Evolutionary conservation across 1,140 invertebrate genomes (phyloP).

Genomic region (Scylla paramamosain): DNA sequence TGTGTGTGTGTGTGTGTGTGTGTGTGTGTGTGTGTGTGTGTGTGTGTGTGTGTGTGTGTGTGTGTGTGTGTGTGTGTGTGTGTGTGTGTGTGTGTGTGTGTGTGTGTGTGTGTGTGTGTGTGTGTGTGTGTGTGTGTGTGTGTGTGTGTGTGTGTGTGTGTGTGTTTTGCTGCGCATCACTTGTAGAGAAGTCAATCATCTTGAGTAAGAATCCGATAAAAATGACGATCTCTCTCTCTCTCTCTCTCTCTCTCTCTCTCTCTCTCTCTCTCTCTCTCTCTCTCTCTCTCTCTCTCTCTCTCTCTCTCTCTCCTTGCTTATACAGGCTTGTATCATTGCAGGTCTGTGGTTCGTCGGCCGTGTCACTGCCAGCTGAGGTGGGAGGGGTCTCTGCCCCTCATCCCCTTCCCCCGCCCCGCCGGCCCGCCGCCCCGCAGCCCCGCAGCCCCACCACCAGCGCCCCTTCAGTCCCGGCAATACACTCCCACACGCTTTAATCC

Average conservation of each 20-base stretch:
- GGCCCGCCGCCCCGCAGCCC: background rate
- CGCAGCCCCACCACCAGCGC: background rate
- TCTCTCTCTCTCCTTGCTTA: conserved; percentile 32
- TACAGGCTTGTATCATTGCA: background rate
- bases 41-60: conserved; percentile 10
- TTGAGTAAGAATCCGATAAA: too few species aligned
- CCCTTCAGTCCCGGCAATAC: background rate
- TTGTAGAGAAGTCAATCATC: too few species aligned
- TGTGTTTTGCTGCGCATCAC: too few species aligned
- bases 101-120: conserved; percentile 10
- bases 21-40: background rate
- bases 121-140: conserved; percentile 12
- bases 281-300: conserved; percentile 32
- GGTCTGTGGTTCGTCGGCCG: too few species aligned
- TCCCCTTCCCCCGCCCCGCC: background rate
- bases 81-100: background rate
- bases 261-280: background rate
- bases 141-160: background rate
- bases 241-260: background rate
- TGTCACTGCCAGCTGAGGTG: background rate
- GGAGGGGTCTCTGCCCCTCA: background rate
- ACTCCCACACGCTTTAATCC: background rate
- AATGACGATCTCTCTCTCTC: too few species aligned
- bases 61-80: background rate
- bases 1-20: background rate